Conservation (phyloP, 2,113 vertebrate genomes). For the Axis porcinus region DNA sequence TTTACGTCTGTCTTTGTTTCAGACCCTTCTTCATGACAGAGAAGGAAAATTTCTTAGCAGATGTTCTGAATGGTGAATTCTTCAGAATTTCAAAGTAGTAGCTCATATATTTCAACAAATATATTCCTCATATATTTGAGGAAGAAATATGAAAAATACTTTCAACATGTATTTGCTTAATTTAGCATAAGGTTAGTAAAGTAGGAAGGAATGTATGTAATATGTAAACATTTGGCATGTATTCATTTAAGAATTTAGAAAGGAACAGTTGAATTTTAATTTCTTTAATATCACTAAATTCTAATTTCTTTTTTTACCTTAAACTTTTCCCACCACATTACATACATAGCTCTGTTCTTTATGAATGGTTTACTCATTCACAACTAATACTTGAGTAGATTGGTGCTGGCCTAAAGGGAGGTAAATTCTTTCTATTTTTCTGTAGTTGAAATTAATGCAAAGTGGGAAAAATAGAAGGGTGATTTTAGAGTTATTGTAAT, state of each 20-base stretch:
- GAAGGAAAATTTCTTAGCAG: constrained; percentile 19
- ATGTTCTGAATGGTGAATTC: not conserved
- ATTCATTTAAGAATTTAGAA: not conserved
- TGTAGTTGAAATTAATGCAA: not conserved
- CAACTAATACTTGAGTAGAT: not conserved
- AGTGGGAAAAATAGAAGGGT: not conserved
- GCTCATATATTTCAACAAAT: constrained; percentile 47
- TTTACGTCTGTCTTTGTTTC: not conserved
- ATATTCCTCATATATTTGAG: not conserved
- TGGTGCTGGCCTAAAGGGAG: not conserved
- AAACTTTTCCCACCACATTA: not conserved
- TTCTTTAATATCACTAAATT: constrained; percentile 21
- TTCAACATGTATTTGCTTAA: not conserved
- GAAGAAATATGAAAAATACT: constrained; percentile 3
- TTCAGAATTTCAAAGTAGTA: constrained; percentile 55
- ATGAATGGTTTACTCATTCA: constrained; percentile 36
- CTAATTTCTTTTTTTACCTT: not conserved
- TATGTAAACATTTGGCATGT: not conserved
- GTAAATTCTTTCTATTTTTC: not conserved
- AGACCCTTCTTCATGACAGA: constrained; percentile 18
- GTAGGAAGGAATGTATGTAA: not conserved
- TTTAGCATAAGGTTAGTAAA: constrained; percentile 11
- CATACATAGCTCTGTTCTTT: not conserved
- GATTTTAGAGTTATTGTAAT: constrained; percentile 25
- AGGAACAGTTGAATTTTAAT: not conserved